A percentile compares a stretch with the other conserved stretches of the same genome.
phyloP scores from a whole-genome alignment of 2,113 vertebrate species.

The Onychostruthus taczanowskii region DNA sequence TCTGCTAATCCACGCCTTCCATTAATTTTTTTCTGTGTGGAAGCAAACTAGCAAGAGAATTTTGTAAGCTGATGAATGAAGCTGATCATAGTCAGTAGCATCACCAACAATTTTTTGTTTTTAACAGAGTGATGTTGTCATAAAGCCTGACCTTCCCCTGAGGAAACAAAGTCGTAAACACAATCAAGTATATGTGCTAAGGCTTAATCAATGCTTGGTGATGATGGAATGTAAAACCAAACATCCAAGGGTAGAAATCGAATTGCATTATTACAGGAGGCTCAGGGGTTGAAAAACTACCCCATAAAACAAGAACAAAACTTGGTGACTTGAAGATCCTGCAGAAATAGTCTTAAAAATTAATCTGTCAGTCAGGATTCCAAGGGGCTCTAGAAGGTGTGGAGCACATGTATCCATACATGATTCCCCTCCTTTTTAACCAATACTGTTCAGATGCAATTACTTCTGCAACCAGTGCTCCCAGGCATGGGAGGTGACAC shows the following conservation, averaged over 20 bases:
- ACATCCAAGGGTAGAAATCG: conserved; percentile 59
- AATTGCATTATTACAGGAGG: conserved; percentile 51
- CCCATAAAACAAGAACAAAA: conserved; percentile 55
- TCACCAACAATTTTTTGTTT: background rate
- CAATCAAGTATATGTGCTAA: conserved; percentile 6
- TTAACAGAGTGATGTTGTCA: conserved; percentile 23
- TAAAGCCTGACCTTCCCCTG: conserved; percentile 62
- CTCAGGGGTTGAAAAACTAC: conserved; percentile 62
- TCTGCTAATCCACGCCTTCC: background rate
- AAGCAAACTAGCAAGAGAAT: background rate
- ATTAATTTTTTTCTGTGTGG: background rate
- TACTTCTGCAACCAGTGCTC: background rate
- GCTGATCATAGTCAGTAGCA: background rate
- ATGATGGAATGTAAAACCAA: conserved; percentile 65
- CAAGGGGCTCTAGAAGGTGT: background rate
- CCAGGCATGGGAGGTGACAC: background rate
- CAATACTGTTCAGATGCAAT: background rate
- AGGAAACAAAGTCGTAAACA: conserved; percentile 54
- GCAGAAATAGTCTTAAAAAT: conserved; percentile 39
- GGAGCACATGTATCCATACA: background rate
- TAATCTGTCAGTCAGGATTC: background rate
- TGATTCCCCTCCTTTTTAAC: background rate
- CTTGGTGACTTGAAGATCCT: conserved; percentile 53
- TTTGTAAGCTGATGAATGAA: background rate
- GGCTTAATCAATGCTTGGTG: conserved; percentile 64